Base-by-base conservation (phyloP, 2,797 vertebrate species). In the Melanotaenia nigrans region DNA sequence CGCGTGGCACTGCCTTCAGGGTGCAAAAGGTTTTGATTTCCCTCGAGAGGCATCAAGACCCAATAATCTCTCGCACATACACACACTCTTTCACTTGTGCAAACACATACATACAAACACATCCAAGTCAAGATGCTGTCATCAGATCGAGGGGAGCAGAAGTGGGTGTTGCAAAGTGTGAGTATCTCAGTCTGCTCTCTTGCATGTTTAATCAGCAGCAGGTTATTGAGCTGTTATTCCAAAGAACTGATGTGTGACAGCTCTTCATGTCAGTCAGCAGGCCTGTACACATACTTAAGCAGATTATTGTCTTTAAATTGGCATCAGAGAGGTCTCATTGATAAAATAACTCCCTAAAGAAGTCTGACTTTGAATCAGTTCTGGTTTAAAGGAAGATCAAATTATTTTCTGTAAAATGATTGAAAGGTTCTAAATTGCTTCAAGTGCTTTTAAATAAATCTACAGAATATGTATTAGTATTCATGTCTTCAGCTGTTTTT, bases 21-120 rank as follows among this genome's bases (percentile, higher is more conserved):
- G 71, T 75, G 68, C 76, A 71, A 84, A 86, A 87, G 80, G 77
- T 87, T 77, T 77, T 90, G 86, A 90, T 91, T 91, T 90, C 89
- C 90, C 89, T 55, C 0, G 79, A 88, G 89, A 86, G 22, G 61
- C 79, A 82, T 84, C 75, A 56, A 68, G 54, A 77, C 73, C 75
- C 73, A 80, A 80, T 77, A 72, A 77, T 82, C 65, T 56, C 53
- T 75, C 60, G 40, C 66, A 57, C 62, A 53, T 69, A 40, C 71
- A 49, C 40, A 55, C 69, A 42, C 35, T 51, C 61, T 47, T 59
- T 60, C 40, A 61, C 36, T 56, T 45, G 59, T 55, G 60, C 24
- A 32, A 57, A 67, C 67, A 40, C 56, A 61, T 54, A 36, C 58
- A 63, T 47, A 69, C 55, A 61, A 61, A 71, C 63, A 73, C 56